Conservation (phyloP, 2,888 invertebrate species). For the Girardia tigrina region DNA sequence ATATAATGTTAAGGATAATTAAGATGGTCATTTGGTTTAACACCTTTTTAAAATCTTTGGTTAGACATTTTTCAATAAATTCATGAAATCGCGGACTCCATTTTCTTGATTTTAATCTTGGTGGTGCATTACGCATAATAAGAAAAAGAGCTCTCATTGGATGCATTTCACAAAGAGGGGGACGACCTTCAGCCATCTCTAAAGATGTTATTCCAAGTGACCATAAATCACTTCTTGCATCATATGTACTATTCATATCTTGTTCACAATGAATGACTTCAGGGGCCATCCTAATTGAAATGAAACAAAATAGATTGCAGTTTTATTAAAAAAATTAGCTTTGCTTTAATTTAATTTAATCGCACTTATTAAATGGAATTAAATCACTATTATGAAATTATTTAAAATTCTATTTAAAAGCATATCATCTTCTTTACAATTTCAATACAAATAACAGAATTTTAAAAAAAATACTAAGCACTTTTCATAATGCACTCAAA, state of each 20-base stretch:
- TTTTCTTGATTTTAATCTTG: slow-evolving; percentile 62
- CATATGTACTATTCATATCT: slow-evolving; percentile 97
- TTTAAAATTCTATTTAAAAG: too few species aligned
- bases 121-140: slow-evolving; percentile 92
- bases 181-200: slow-evolving; percentile 99
- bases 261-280: slow-evolving; percentile 99
- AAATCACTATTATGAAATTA: too few species aligned
- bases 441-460: too few species aligned
- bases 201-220: slow-evolving; percentile 80
- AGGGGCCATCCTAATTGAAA: slow-evolving; percentile 79
- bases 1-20: slow-evolving; percentile 54
- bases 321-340: too few species aligned
- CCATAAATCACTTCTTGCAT: slow-evolving; percentile 63
- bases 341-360: too few species aligned
- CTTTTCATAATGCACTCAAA: too few species aligned
- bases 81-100: slow-evolving; percentile 70
- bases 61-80: slow-evolving; percentile 92
- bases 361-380: too few species aligned
- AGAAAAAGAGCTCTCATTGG: slow-evolving; percentile 97
- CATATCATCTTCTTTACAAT: too few species aligned
- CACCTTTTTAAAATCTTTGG: slow-evolving; percentile 55
- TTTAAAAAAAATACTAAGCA: too few species aligned
- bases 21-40: not conserved
- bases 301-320: too few species aligned
- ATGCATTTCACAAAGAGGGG: slow-evolving; percentile 91